Evolutionary conservation across 1,140 invertebrate genomes (phyloP).

Genomic region (Leguminivora glycinivorella): DNA sequence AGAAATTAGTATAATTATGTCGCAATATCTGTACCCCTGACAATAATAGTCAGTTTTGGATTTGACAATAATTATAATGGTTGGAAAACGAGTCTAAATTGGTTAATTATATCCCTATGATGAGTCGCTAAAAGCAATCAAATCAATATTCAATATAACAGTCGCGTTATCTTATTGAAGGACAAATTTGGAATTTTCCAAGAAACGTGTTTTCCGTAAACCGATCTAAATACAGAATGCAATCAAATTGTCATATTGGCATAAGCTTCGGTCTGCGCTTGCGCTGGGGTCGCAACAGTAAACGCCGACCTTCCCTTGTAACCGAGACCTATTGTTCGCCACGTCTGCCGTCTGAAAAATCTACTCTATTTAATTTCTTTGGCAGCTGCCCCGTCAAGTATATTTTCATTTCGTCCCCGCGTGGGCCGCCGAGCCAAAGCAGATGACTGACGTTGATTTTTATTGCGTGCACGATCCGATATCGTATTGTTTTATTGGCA

Average conservation of each 20-base stretch:
- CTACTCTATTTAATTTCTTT: slow-evolving; percentile 72
- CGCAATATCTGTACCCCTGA: too few species aligned
- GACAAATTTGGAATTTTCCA: too few species aligned
- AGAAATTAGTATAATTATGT: too few species aligned
- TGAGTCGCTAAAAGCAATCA: too few species aligned
- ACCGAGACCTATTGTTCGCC: slow-evolving; percentile 65
- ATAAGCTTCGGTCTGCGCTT: not conserved
- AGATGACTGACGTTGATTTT: slow-evolving; percentile 68
- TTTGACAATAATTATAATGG: too few species aligned
- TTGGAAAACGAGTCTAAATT: too few species aligned
- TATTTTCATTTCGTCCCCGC: slow-evolving; percentile 64
- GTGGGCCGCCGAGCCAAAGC: slow-evolving; percentile 60
- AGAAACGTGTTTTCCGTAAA: too few species aligned
- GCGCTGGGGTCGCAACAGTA: not conserved
- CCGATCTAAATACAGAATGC: not conserved
- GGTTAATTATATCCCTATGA: too few species aligned
- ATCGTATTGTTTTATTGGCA: slow-evolving; percentile 67
- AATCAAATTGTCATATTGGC: not conserved
- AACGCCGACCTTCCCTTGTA: slow-evolving; percentile 55
- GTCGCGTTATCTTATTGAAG: too few species aligned
- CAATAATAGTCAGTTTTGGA: too few species aligned
- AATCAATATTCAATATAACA: too few species aligned
- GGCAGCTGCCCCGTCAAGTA: slow-evolving; percentile 59
- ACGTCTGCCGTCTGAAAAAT: slow-evolving; percentile 66
- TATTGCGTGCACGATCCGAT: slow-evolving; percentile 60